These are phyloP conservation scores for Volucella zonaria DNA, from an alignment of 2,888 invertebrate species.

Conservation along the genomic window DNA sequence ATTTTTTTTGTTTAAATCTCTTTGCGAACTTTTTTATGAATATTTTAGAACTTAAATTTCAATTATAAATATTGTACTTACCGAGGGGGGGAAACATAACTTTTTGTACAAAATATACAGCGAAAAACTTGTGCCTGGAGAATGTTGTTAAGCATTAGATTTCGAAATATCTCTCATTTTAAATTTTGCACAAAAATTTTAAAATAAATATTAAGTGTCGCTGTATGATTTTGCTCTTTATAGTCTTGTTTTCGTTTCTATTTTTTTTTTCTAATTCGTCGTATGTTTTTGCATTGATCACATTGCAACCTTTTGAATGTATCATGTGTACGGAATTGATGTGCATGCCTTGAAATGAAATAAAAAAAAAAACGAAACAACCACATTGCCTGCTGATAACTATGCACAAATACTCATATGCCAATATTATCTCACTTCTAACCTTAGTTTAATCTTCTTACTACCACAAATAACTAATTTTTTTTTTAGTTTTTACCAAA, in stretches of 20 bases:
- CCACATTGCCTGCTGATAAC: constrained; percentile 49
- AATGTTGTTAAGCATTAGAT: too few species aligned
- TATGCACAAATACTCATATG: constrained; percentile 24
- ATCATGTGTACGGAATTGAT: constrained; percentile 28
- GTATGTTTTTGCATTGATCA: constrained; percentile 14
- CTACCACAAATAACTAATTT: constrained; percentile 29
- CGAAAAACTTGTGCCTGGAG: too few species aligned
- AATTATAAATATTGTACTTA: too few species aligned
- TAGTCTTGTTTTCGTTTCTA: background rate
- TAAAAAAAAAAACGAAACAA: too few species aligned
- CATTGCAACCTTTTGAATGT: constrained; percentile 43
- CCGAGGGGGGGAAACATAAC: too few species aligned
- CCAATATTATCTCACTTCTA: background rate
- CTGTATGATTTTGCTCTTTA: background rate
- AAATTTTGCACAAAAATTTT: too few species aligned
- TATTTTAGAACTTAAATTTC: too few species aligned
- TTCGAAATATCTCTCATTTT: too few species aligned
- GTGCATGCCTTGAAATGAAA: constrained; percentile 43
- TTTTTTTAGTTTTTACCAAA: constrained; percentile 31
- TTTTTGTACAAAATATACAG: too few species aligned
- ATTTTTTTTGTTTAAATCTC: too few species aligned
- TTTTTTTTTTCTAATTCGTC: constrained; percentile 31
- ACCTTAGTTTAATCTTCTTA: constrained; percentile 20
- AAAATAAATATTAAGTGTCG: too few species aligned
- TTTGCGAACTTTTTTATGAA: too few species aligned